These are phyloP conservation scores for Neogobius melanostomus DNA, from an alignment of 2,113 vertebrate genomes.

Conservation along the genomic window DNA sequence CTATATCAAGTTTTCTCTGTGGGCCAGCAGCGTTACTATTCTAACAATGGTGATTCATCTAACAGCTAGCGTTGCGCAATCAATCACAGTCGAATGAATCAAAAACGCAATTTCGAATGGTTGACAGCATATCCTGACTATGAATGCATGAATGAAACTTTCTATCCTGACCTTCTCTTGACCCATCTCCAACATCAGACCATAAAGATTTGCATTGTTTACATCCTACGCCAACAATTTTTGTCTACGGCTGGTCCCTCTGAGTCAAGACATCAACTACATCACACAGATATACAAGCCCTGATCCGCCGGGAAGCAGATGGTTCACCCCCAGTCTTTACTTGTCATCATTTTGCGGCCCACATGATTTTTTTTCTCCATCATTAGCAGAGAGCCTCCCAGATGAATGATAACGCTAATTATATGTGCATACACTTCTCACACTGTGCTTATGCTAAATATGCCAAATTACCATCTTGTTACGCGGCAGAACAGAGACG, in stretches of 20 bases:
- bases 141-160: neutral
- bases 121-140: too few relatives aligned
- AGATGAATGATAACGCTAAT: constrained; percentile 37
- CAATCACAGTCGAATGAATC: too few relatives aligned
- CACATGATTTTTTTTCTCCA: constrained; percentile 14
- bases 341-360: neutral
- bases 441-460: constrained; percentile 23
- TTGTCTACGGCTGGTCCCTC: neutral
- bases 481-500: constrained; percentile 19
- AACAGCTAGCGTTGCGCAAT: too few relatives aligned
- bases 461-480: constrained; percentile 12
- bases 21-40: too few relatives aligned
- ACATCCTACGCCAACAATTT: neutral
- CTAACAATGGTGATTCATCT: too few relatives aligned
- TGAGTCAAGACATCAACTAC: neutral
- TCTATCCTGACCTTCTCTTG: neutral
- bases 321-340: neutral
- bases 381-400: constrained; percentile 22
- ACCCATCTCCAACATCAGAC: neutral
- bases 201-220: neutral
- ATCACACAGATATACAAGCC: neutral
- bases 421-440: constrained; percentile 29
- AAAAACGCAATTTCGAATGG: too few relatives aligned
- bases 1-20: too few relatives aligned
- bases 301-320: neutral